Percentiles rank a stretch among this genome's conserved stretches.
Evolutionary conservation across 2,888 invertebrate species (phyloP).

Genomic region (Agrotis exclamationis): DNA sequence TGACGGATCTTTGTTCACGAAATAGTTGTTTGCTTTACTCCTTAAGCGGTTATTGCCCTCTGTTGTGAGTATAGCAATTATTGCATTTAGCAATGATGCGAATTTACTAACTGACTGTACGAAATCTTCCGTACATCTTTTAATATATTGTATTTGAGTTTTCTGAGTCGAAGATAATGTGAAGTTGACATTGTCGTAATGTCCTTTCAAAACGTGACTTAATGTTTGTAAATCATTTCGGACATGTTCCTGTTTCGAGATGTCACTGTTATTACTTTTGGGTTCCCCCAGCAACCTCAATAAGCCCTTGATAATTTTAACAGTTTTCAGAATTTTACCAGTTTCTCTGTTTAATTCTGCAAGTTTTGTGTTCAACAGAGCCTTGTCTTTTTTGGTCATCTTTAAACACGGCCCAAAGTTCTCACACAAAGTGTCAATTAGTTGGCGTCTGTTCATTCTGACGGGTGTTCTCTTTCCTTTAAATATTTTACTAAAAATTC

Average conservation of each 20-base stretch:
- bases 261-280: constrained; percentile 32
- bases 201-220: constrained; percentile 73
- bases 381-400: constrained; percentile 66
- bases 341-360: constrained; percentile 76
- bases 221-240: constrained; percentile 73
- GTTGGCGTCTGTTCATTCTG: constrained; percentile 66
- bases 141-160: constrained; percentile 77
- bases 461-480: constrained; percentile 50
- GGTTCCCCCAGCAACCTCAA: constrained; percentile 71
- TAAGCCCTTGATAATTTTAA: constrained; percentile 80
- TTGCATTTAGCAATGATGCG: constrained; percentile 76
- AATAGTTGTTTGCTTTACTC: constrained; percentile 13
- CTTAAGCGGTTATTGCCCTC: constrained; percentile 44
- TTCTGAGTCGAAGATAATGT: constrained; percentile 71
- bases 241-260: constrained; percentile 45
- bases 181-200: constrained; percentile 49
- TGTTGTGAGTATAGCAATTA: constrained; percentile 72
- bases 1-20: constrained; percentile 23
- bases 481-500: constrained; percentile 76
- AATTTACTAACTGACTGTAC: constrained; percentile 79
- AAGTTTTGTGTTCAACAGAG: constrained; percentile 73
- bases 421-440: constrained; percentile 76
- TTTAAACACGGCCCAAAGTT: constrained; percentile 73
- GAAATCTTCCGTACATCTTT: constrained; percentile 76
- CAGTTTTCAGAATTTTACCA: constrained; percentile 74